Percentiles rank a stretch among this genome's conserved stretches.
phyloP scores from a whole-genome alignment of 1,140 invertebrate species.

The Rhysida immarginata region DNA sequence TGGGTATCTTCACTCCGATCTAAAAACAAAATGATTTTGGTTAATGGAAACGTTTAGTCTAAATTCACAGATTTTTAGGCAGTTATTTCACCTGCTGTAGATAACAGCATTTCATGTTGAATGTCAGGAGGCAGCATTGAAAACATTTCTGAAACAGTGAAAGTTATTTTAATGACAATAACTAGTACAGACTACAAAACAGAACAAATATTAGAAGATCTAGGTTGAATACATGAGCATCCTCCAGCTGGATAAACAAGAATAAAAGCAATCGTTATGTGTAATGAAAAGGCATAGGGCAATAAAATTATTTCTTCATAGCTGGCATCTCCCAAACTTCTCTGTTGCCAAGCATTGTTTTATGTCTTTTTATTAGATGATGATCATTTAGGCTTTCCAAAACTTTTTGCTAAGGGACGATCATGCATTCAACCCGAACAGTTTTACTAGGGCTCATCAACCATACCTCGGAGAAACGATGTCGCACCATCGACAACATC shows the following conservation, averaged over 20 bases:
- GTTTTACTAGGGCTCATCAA: no score
- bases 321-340: no score
- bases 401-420: no score
- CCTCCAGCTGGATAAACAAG: no score
- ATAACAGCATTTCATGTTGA: conserved; percentile 2
- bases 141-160: neutral
- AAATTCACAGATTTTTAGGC: neutral
- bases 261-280: no score
- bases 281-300: no score
- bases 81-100: conserved; percentile 2
- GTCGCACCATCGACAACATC: conserved; percentile 34
- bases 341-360: no score
- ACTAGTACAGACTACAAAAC: neutral
- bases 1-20: conserved; percentile 72
- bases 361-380: no score
- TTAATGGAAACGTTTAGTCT: neutral
- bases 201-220: no score
- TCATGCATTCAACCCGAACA: conserved; percentile 5
- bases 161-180: neutral
- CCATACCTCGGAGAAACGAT: conserved; percentile 23
- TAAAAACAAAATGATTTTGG: conserved; percentile 11
- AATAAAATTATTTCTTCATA: no score
- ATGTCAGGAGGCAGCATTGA: neutral
- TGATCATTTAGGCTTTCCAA: no score
- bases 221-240: no score